These are phyloP conservation scores for Cyaniris semiargus DNA, from an alignment of 2,888 invertebrate genomes.

Conservation along the genomic window DNA sequence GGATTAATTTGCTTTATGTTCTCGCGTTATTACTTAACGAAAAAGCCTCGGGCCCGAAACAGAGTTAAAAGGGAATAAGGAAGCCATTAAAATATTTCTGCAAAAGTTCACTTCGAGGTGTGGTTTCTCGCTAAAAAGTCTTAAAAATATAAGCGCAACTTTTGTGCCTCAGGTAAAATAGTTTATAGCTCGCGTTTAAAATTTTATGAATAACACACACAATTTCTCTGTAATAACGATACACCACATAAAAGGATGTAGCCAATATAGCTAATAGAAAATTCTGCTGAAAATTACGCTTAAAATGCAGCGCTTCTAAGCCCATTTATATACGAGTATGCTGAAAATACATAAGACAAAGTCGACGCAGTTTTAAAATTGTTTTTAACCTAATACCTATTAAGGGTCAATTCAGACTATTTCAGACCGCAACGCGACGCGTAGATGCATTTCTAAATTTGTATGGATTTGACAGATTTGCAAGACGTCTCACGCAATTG, in stretches of 20 bases:
- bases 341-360: constrained; percentile 34
- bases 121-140: constrained; percentile 9
- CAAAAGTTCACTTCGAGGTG: not conserved
- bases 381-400: not conserved
- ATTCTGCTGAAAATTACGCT: constrained; percentile 31
- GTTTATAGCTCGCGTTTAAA: constrained; percentile 30
- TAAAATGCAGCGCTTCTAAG: constrained; percentile 30
- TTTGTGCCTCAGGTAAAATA: constrained; percentile 29
- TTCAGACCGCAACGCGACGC: no score
- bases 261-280: constrained; percentile 31
- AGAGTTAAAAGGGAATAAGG: not conserved
- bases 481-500: no score
- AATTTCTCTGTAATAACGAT: constrained; percentile 32
- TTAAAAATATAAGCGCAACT: constrained; percentile 27
- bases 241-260: constrained; percentile 30
- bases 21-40: not conserved
- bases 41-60: not conserved
- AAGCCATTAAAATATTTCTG: not conserved
- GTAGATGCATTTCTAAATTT: no score
- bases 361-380: not conserved
- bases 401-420: no score
- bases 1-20: not conserved
- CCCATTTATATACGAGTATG: constrained; percentile 21
- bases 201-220: constrained; percentile 31
- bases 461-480: no score